Evolutionary conservation across 2,113 vertebrate genomes (phyloP).

Genomic region (Tyto alba): DNA sequence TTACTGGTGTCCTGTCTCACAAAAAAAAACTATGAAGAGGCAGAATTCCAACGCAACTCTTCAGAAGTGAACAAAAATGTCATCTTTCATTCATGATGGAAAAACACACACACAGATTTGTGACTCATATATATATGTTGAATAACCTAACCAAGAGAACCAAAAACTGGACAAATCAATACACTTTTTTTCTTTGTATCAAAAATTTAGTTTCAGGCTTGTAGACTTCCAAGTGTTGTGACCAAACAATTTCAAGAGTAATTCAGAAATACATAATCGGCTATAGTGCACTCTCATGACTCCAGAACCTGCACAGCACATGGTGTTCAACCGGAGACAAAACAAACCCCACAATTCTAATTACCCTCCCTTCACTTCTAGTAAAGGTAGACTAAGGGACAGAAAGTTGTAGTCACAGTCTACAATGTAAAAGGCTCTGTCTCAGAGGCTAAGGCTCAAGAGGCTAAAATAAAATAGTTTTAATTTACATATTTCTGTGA

Average conservation of each 20-base stretch:
- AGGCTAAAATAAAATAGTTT: background rate
- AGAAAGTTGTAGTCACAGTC: background rate
- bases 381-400: background rate
- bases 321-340: background rate
- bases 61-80: background rate
- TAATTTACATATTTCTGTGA: background rate
- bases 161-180: background rate
- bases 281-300: background rate
- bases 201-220: background rate
- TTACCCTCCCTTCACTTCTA: background rate
- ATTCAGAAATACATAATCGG: background rate
- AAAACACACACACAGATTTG: background rate
- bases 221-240: background rate
- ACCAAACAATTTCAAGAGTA: background rate
- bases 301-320: background rate
- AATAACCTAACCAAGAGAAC: background rate
- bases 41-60: background rate
- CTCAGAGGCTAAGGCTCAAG: background rate
- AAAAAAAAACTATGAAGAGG: background rate
- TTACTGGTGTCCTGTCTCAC: background rate
- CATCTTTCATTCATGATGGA: background rate
- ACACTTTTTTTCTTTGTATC: background rate
- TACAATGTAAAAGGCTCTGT: background rate
- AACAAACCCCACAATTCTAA: background rate
- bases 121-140: background rate